Evolutionary conservation across 2,113 vertebrate species (phyloP).

Genomic region (Corythoichthys intestinalis): DNA sequence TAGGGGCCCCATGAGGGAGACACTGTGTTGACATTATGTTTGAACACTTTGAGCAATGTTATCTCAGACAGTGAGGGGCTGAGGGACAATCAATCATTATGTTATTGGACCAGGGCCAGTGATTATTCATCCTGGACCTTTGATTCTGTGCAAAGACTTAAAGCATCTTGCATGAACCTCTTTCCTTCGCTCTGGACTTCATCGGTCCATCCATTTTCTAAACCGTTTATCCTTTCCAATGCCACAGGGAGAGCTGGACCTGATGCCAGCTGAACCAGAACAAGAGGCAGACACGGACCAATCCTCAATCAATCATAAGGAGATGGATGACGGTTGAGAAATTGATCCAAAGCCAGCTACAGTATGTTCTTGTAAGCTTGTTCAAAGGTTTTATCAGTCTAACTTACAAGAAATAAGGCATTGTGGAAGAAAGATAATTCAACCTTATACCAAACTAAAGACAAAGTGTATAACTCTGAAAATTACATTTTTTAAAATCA

Average conservation of each 20-base stretch:
- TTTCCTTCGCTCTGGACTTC: constrained; percentile 21
- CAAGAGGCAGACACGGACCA: neutral
- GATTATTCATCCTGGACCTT: constrained; percentile 65
- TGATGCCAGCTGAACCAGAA: constrained; percentile 2
- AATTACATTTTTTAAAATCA: neutral
- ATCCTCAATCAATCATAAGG: neutral
- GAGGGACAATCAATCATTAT: constrained; percentile 65
- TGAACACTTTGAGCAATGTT: constrained; percentile 69
- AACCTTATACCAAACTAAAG: constrained; percentile 33
- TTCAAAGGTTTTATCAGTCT: constrained; percentile 8
- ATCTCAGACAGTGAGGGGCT: constrained; percentile 63
- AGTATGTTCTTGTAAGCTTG: neutral
- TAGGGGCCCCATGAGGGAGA: constrained; percentile 47
- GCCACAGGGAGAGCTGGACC: neutral
- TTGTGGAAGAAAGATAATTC: constrained; percentile 31
- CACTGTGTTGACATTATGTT: constrained; percentile 61
- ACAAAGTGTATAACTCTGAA: constrained; percentile 13
- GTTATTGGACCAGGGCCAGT: constrained; percentile 58
- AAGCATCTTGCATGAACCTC: constrained; percentile 20
- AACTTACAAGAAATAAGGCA: constrained; percentile 17
- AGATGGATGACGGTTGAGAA: neutral
- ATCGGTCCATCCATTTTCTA: neutral
- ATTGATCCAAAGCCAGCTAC: neutral
- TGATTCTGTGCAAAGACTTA: constrained; percentile 49
- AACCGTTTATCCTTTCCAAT: neutral